Evolutionary conservation across 2,113 vertebrate species (phyloP).

Genomic region (Empidonax alnorum): DNA sequence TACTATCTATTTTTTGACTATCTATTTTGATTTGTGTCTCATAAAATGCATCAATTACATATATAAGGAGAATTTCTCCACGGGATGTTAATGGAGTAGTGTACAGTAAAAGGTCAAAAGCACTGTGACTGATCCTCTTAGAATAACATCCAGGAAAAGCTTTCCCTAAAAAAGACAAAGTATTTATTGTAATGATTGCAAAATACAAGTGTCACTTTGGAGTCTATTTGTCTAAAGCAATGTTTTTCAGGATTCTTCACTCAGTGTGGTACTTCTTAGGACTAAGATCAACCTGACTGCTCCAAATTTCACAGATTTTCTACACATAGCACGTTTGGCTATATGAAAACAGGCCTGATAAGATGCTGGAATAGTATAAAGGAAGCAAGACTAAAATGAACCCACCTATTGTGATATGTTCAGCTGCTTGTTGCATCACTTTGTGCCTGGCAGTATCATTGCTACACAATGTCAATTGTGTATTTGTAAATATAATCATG

Average conservation of each 20-base stretch:
- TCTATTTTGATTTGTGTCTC: constrained; percentile 64
- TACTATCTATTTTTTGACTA: constrained; percentile 44
- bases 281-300: neutral
- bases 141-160: constrained; percentile 36
- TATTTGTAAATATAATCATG: neutral
- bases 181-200: neutral
- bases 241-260: constrained; percentile 12
- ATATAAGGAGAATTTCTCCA: constrained; percentile 27
- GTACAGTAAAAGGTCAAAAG: constrained; percentile 56
- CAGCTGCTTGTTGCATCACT: neutral
- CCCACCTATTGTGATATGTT: neutral
- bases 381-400: neutral
- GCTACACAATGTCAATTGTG: neutral
- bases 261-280: neutral
- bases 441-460: neutral
- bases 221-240: constrained; percentile 40
- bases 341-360: neutral
- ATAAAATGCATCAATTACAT: constrained; percentile 51
- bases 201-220: constrained; percentile 16
- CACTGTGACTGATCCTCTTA: constrained; percentile 27
- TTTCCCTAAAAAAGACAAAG: constrained; percentile 43
- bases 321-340: neutral
- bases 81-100: constrained; percentile 40
- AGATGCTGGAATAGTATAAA: neutral
- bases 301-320: constrained; percentile 21